These are phyloP conservation scores for Amblyopsis hoosieri DNA, from an alignment of 2,797 vertebrate genomes.

Conservation along the genomic window DNA sequence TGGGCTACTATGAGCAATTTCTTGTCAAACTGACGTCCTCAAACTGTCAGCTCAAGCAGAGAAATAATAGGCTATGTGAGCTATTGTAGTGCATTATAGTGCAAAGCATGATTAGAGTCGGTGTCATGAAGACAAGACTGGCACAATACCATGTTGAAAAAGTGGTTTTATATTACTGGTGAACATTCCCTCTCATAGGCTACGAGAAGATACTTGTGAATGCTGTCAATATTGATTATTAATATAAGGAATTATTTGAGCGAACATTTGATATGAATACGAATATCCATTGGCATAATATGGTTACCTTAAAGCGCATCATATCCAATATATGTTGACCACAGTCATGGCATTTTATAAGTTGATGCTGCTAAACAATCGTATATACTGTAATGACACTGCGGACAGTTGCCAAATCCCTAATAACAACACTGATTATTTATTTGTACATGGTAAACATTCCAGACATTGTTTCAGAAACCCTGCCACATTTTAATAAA, in stretches of 20 bases:
- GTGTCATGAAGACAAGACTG: not conserved
- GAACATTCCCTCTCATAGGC: not conserved
- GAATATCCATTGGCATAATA: too few relatives aligned
- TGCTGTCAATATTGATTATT: not conserved
- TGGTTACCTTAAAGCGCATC: too few relatives aligned
- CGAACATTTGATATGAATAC: not conserved
- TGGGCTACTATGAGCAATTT: not conserved
- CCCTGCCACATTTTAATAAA: conserved; percentile 40
- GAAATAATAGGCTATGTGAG: not conserved
- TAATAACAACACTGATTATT: conserved; percentile 17
- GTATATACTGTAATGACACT: too few relatives aligned
- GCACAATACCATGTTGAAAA: not conserved
- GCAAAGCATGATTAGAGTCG: not conserved
- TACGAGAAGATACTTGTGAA: not conserved
- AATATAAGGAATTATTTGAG: not conserved
- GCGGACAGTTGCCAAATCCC: not conserved
- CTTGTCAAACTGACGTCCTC: not conserved
- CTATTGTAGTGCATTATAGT: not conserved
- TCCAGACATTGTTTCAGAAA: conserved; percentile 46
- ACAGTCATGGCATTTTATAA: too few relatives aligned
- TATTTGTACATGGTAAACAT: conserved; percentile 37
- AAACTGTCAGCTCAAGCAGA: not conserved
- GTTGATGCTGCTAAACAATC: too few relatives aligned
- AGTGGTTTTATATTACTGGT: not conserved
- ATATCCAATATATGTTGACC: too few relatives aligned